These are phyloP conservation scores for Caenorhabditis angaria DNA, from an alignment of 2,888 invertebrate genomes.

Conservation along the genomic window DNA sequence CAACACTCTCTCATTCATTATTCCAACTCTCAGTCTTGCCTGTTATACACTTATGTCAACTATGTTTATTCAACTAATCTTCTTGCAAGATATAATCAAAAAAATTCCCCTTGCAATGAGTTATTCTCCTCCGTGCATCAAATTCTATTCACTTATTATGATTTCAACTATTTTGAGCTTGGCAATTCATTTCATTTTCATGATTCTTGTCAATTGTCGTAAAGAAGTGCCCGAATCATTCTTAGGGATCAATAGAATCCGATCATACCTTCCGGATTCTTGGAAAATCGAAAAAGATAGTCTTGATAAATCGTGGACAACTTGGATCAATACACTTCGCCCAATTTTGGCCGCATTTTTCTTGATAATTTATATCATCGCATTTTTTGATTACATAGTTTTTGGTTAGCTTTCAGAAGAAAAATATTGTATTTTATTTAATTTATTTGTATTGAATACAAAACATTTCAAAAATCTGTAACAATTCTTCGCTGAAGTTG, in stretches of 20 bases:
- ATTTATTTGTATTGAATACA: background rate
- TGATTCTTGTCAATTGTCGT: conserved; percentile 5
- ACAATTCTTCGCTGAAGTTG: conserved; percentile 38
- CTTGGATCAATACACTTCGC: background rate
- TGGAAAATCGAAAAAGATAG: background rate
- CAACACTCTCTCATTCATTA: conserved; percentile 11
- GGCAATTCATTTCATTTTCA: conserved; percentile 12
- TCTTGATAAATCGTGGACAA: background rate
- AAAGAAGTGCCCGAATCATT: background rate
- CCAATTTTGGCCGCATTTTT: background rate
- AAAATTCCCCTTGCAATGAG: conserved; percentile 51
- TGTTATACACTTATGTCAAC: conserved; percentile 22
- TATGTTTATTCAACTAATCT: conserved; percentile 57
- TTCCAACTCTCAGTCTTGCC: conserved; percentile 10
- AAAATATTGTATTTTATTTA: no score
- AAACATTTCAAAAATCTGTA: conserved; percentile 22
- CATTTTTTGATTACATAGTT: background rate
- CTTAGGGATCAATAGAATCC: background rate
- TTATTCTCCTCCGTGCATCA: conserved; percentile 31
- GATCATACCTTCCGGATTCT: background rate
- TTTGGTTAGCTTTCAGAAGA: no score
- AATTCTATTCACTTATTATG: conserved; percentile 18
- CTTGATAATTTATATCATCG: background rate
- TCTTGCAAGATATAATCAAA: conserved; percentile 54
- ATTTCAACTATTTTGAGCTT: conserved; percentile 12